Evolutionary conservation across 2,113 vertebrate genomes (phyloP).

Genomic region (Chionodraco myersi): DNA sequence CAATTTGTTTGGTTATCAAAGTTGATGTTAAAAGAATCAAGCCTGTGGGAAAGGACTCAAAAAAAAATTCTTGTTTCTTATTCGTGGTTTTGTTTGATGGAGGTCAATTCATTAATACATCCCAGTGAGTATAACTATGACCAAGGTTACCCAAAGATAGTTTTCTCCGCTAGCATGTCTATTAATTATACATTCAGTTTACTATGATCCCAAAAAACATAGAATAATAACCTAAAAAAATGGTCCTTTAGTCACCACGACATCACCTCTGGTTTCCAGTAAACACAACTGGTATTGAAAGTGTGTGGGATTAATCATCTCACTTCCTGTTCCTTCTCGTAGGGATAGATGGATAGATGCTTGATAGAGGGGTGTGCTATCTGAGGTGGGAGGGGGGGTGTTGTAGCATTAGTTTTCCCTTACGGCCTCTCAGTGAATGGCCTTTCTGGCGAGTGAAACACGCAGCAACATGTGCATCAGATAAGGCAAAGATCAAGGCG

Average conservation of each 20-base stretch:
- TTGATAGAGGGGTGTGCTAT: not conserved
- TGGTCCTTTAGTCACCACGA: not conserved
- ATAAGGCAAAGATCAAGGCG: constrained; percentile 6
- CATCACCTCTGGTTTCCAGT: not conserved
- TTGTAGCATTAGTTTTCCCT: not conserved
- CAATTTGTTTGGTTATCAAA: constrained; percentile 81
- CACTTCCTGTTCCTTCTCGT: not conserved
- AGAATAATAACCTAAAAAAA: constrained; percentile 34
- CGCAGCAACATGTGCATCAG: not conserved
- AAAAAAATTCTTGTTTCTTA: not conserved
- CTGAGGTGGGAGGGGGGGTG: not conserved
- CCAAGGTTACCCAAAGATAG: not conserved
- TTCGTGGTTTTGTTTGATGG: constrained; percentile 17
- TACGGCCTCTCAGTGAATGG: not conserved
- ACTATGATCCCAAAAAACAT: constrained; percentile 27
- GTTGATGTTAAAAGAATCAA: constrained; percentile 54
- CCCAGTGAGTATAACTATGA: constrained; percentile 7
- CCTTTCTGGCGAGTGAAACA: not conserved
- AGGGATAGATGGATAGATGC: not conserved
- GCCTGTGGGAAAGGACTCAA: not conserved
- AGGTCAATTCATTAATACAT: constrained; percentile 14
- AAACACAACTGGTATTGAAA: not conserved
- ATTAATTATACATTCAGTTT: constrained; percentile 32
- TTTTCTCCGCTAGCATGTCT: constrained; percentile 7
- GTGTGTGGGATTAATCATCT: not conserved